Evolutionary conservation across 1,140 invertebrate genomes (phyloP).

Genomic region (Monochamus saltuarius): DNA sequence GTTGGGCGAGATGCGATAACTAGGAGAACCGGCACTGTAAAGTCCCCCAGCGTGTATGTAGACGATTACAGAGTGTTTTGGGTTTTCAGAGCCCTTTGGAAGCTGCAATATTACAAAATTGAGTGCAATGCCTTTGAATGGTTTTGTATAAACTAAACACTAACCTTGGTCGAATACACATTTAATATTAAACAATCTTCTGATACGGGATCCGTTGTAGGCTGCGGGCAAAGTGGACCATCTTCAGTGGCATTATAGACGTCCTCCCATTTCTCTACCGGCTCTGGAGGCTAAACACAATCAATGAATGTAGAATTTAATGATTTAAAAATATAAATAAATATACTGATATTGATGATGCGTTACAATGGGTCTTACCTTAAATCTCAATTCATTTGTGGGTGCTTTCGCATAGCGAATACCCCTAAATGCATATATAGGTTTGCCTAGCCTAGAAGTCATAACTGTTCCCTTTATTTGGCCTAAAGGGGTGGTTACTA

Average conservation of each 20-base stretch:
- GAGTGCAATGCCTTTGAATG: background rate
- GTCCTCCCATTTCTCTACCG: constrained; percentile 57
- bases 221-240: constrained; percentile 55
- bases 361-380: constrained; percentile 57
- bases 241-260: constrained; percentile 60
- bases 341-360: too few relatives aligned
- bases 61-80: constrained; percentile 53
- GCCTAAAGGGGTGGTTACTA: constrained; percentile 44
- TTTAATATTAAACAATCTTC: constrained; percentile 74
- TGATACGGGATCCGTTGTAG: constrained; percentile 56
- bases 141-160: background rate
- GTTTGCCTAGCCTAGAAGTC: constrained; percentile 53
- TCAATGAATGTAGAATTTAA: too few relatives aligned
- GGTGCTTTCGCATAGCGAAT: constrained; percentile 67
- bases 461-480: constrained; percentile 52
- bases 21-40: constrained; percentile 42
- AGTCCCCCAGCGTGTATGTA: constrained; percentile 58
- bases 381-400: constrained; percentile 60
- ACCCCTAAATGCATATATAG: constrained; percentile 66
- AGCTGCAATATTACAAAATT: constrained; percentile 23
- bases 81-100: constrained; percentile 29
- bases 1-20: constrained; percentile 50
- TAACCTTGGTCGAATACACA: constrained; percentile 60
- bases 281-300: constrained; percentile 40
- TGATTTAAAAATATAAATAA: too few relatives aligned